Base-by-base conservation (phyloP, 2,888 invertebrate species). In the Ctena decussata region DNA sequence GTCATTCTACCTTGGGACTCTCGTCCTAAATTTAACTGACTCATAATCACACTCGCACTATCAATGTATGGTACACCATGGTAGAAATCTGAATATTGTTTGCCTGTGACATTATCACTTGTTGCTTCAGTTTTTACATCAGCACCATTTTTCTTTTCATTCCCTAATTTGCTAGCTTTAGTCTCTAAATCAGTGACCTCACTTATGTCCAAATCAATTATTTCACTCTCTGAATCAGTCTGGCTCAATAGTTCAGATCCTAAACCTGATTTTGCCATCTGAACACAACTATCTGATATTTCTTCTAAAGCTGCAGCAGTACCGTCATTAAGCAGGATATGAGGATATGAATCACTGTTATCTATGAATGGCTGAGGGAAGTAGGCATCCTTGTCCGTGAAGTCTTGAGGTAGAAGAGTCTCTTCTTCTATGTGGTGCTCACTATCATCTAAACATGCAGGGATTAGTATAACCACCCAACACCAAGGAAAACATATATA, bases 361-460 rank as follows among this genome's bases (percentile, higher is more conserved):
- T 57, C 57, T 57, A 57, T 24, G 1, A 65, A 32, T 65, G 35
- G 65, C 15, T 65, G 12, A 0, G 32, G 65, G 21, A 15, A 30
- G 35, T 1, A 35, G 21, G 15, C 18, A 24, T 35, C 21, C 5
- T 35, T 21, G 11, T 65, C 65, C 15, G 11, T 57, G 2, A 27
- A 21, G 27, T 21, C 24, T 65, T 21, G 3, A 12, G 65, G 32
- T 35, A 65, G 15, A 5, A 65, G 65, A 21, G 30, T 35, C 15
- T 30, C 30, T 3, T 65, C 65, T 65, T 65, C 65, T 35, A 35
- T 8, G 35, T 24, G 12, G 35, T 5, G 1, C 5, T 11, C 65
- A 35, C 35, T 65, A 65, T 35, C 21, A 65, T 32, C 65, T 65
- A 65, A 65, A 65, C 65, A 65, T 65, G 65, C 65, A 65, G 35